Base-by-base conservation (phyloP, 2,113 vertebrate species). In the Sebastes schlegelii region DNA sequence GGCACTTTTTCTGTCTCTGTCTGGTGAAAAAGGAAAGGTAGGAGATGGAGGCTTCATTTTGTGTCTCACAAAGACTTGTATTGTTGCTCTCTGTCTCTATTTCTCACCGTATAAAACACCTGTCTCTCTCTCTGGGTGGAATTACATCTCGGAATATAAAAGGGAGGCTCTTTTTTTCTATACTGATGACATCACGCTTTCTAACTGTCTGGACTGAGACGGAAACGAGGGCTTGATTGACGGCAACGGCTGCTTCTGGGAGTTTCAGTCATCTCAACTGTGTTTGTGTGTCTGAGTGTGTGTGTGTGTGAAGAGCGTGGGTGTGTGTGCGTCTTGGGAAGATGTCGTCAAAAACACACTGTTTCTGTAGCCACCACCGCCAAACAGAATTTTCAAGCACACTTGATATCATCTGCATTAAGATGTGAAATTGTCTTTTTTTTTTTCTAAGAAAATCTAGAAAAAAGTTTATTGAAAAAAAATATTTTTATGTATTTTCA, bases 401-500 rank as follows among this genome's bases (percentile, higher is more conserved):
- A 98, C 96, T 97, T 97, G 97, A 97, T 96, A 96, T 97, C 96
- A 95, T 96, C 95, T 96, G 95, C 96, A 97, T 98, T 96, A 96
- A 97, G 96, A 97, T 98, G 97, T 98, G 96, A 97, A 96, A 95
- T 95, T 94, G 86, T 92, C 76, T 1, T 76, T 98, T 94, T 88
- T 94, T 89, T 97, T 97, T 97, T 97, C 93, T 97, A 97, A 96
- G 82, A 96, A 93, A 95, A 96, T 92, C 90, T 80, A 87, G 14
- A 84, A 96, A 89, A 96, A 92, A 83, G 57, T 93, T 93, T 88
- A 92, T 93, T 93, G 92, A 85, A 92, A 96, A 93, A 85, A 96
- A 97, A 97, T 96, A 97, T 99, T 99, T 99, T 98, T 99, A 98
- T 97, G 98, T 98, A 99, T 99, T 99, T 99, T 99, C 97, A 98